phyloP scores from a whole-genome alignment of 2,888 invertebrate species.

The Congeria kusceri region DNA sequence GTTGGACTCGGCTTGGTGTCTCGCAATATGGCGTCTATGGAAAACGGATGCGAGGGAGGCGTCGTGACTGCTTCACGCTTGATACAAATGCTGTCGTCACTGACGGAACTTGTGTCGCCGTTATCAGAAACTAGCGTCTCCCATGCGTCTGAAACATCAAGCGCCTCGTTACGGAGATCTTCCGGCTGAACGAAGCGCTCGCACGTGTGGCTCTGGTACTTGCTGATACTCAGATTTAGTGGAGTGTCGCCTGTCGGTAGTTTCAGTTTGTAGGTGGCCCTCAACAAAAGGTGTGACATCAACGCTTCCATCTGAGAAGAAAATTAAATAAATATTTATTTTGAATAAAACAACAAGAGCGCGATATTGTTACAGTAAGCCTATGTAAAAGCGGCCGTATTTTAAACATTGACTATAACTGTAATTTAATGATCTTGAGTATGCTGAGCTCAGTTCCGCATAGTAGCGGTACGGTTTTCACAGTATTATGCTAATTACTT shows the following conservation, averaged over 20 bases:
- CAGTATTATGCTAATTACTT: too few relatives aligned
- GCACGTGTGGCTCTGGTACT: conserved; percentile 29
- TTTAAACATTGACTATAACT: too few relatives aligned
- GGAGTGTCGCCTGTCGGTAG: conserved; percentile 8
- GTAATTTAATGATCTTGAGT: too few relatives aligned
- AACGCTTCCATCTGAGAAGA: conserved; percentile 39
- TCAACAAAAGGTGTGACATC: conserved; percentile 44
- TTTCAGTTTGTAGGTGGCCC: conserved; percentile 13
- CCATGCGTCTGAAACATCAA: too few relatives aligned
- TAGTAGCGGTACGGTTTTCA: too few relatives aligned
- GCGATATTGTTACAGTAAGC: too few relatives aligned
- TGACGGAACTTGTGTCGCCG: conserved; percentile 2
- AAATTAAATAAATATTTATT: too few relatives aligned
- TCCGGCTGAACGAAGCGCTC: conserved; percentile 40
- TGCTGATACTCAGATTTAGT: conserved; percentile 33
- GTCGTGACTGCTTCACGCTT: conserved; percentile 1
- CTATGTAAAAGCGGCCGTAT: too few relatives aligned
- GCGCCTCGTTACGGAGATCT: conserved; percentile 42
- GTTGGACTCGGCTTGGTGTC: not conserved
- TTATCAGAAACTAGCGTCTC: not conserved
- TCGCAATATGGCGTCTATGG: conserved; percentile 39
- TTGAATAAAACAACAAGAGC: too few relatives aligned
- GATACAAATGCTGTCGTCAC: conserved; percentile 27
- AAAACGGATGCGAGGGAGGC: conserved; percentile 42
- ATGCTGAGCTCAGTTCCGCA: too few relatives aligned